Conservation (phyloP, 2,888 invertebrate genomes). For the Drosophila rellima region DNA sequence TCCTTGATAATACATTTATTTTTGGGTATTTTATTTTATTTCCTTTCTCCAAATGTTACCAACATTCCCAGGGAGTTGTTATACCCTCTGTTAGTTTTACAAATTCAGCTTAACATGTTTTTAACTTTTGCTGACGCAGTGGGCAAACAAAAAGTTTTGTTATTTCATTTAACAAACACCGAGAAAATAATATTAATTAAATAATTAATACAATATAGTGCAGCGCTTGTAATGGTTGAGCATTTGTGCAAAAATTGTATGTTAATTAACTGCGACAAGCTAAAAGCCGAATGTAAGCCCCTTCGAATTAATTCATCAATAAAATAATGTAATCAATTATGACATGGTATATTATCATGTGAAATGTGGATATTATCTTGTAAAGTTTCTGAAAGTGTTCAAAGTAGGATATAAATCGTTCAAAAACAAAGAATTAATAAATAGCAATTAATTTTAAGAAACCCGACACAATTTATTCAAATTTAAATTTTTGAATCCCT, state of each 20-base stretch:
- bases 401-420: not conserved
- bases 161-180: conserved; percentile 31
- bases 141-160: conserved; percentile 36
- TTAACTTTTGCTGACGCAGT: conserved; percentile 46
- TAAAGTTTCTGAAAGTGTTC: not conserved
- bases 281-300: conserved; percentile 57
- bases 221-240: conserved; percentile 30
- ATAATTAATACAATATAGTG: conserved; percentile 64
- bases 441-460: not conserved
- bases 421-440: not conserved
- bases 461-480: too few relatives aligned
- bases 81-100: not conserved
- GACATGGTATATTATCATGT: conserved; percentile 22
- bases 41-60: not conserved
- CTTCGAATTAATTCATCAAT: conserved; percentile 75
- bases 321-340: conserved; percentile 64
- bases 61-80: not conserved
- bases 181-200: conserved; percentile 46
- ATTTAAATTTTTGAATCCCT: too few relatives aligned
- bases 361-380: not conserved
- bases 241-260: conserved; percentile 46
- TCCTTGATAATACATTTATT: not conserved
- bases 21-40: not conserved
- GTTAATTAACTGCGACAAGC: conserved; percentile 69
- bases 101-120: conserved; percentile 45